Evolutionary conservation across 2,888 invertebrate genomes (phyloP), one percentile per base, ranked within the genome.

Genomic region (Drosophila planitibia): DNA sequence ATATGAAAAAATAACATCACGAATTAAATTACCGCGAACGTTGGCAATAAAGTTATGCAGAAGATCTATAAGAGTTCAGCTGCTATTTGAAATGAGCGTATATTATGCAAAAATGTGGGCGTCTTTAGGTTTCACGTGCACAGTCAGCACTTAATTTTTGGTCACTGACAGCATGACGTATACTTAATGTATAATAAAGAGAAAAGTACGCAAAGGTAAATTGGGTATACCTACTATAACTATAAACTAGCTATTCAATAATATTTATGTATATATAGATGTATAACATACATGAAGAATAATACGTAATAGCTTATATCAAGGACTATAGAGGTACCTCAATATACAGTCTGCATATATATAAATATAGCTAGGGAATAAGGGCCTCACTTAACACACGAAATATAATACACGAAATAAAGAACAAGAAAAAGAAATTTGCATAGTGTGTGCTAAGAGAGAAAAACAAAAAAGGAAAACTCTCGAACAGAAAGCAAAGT

Each of bases 21-120:
- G 75, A 82, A 72, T 71, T 70, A 80, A 88, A 85, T 82, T 85
- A 86, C 64, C 76, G 68, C 76, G 72, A 84, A 82, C 63, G 76
- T 63, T 68, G 58, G 61, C 57, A 73, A 82, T 67, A 10, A 61
- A 49, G 41, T 44, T 19, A 30, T 28, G 19, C 14, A 9, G 49
- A n/a, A 72, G 53, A 67, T 81, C 61, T 59, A 77, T 1, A 66
- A 52, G 64, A 65, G 44, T 74, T 35, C n/a, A 16, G 39, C 55
- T 51, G 62, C 64, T 62, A 60, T 75, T 67, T 55, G 54, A 69
- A 82, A 62, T 80, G 37, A 64, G 54, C n/a, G 68, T 49, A 51
- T 63, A 69, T 80, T 79, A 80, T 82, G 80, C 80, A 79, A 79
- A 82, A 70, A 68, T 59, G 59, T 79, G 64, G 76, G 77, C 77